Conservation (phyloP, 2,797 vertebrate species). For the Acrossocheilus wenchowensis region DNA sequence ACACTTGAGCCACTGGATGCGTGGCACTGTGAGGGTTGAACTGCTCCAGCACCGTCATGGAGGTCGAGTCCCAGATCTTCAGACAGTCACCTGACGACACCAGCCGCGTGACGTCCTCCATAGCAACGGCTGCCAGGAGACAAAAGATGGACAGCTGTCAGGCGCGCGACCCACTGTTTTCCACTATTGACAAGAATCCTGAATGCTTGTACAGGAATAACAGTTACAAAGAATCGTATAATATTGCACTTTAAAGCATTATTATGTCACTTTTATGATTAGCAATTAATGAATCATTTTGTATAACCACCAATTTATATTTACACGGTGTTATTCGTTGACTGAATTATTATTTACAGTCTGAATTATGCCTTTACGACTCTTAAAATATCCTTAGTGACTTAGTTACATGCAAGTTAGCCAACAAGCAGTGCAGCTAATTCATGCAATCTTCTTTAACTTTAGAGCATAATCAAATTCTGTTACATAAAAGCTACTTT, state of each 20-base stretch:
- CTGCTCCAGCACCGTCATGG: constrained; percentile 89
- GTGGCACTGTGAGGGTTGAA: constrained; percentile 88
- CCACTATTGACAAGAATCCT: background rate
- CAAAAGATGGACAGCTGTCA: constrained; percentile 53
- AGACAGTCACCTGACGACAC: constrained; percentile 93
- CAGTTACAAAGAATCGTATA: background rate
- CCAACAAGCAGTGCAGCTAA: background rate
- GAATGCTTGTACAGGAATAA: background rate
- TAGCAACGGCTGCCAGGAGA: constrained; percentile 71
- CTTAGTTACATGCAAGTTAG: background rate
- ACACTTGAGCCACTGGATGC: constrained; percentile 85
- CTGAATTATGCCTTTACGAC: background rate
- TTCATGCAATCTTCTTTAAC: background rate
- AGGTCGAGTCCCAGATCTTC: constrained; percentile 93
- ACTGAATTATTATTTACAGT: background rate
- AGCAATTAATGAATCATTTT: background rate
- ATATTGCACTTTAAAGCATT: background rate
- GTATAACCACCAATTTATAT: background rate
- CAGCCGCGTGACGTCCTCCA: constrained; percentile 90
- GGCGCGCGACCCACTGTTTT: background rate
- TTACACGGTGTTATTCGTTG: background rate
- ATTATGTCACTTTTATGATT: background rate
- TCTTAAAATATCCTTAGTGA: background rate
- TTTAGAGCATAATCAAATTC: background rate
- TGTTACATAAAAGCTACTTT: background rate